phyloP scores from a whole-genome alignment of 2,113 vertebrate species.

The Ornithorhynchus anatinus region DNA sequence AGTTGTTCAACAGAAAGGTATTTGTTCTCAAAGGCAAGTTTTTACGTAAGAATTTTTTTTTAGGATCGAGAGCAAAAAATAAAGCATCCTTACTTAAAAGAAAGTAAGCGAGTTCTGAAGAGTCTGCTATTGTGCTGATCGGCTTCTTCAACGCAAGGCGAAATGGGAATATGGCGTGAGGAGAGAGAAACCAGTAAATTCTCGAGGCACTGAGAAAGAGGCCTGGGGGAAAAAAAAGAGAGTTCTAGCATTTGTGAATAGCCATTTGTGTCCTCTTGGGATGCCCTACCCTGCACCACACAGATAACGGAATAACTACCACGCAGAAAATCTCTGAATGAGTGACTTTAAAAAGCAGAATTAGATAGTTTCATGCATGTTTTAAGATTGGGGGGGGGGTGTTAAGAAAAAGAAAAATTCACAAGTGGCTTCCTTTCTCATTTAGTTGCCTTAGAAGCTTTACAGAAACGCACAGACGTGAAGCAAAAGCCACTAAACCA shows the following conservation, averaged over 20 bases:
- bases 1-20: conserved; percentile 2
- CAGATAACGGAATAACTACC: conserved; percentile 1
- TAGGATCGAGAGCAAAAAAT: conserved; percentile 18
- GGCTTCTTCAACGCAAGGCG: conserved; percentile 25
- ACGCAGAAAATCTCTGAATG: background rate
- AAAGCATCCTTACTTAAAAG: conserved; percentile 27
- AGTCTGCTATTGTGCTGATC: background rate
- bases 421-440: background rate
- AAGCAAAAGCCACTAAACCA: background rate
- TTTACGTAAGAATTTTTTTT: conserved; percentile 3
- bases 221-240: conserved; percentile 41
- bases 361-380: background rate
- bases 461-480: background rate
- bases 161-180: conserved; percentile 21
- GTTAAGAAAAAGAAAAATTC: conserved; percentile 11
- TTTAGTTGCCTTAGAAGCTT: background rate
- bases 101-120: background rate
- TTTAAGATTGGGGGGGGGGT: conserved; percentile 11
- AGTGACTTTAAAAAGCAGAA: background rate
- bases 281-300: conserved; percentile 32
- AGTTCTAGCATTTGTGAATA: conserved; percentile 40
- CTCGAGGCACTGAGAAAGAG: conserved; percentile 42
- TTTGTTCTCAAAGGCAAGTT: conserved; percentile 10
- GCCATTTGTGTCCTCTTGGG: conserved; percentile 40
- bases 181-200: conserved; percentile 44